Evolutionary conservation across 2,797 vertebrate species (phyloP).

Genomic region (Odontamblyopus rebecca): DNA sequence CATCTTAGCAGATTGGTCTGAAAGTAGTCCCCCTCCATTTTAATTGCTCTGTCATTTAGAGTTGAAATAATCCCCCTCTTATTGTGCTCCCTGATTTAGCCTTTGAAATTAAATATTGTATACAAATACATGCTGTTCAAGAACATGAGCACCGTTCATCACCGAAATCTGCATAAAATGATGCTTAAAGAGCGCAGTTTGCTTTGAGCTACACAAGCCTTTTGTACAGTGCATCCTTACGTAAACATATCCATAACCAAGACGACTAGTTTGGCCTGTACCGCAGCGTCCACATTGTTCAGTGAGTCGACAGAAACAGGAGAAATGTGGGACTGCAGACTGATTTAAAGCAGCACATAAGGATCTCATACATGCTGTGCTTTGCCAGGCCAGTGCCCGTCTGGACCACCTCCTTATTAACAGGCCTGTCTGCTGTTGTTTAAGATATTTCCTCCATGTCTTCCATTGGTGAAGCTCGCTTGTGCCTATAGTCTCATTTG

Average conservation of each 20-base stretch:
- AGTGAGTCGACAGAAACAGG: slow-evolving; percentile 60
- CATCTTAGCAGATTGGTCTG: slow-evolving; percentile 82
- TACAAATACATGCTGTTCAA: slow-evolving; percentile 76
- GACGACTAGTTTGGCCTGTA: slow-evolving; percentile 68
- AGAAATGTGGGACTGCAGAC: slow-evolving; percentile 64
- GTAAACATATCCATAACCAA: slow-evolving; percentile 77
- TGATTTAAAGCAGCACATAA: slow-evolving; percentile 63
- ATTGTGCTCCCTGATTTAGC: slow-evolving; percentile 72
- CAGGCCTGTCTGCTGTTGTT: slow-evolving; percentile 23
- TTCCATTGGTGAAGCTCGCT: slow-evolving; percentile 37
- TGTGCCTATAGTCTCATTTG: slow-evolving; percentile 64
- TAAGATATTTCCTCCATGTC: slow-evolving; percentile 23
- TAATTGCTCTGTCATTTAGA: slow-evolving; percentile 85
- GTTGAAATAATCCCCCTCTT: slow-evolving; percentile 70
- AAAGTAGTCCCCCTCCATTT: slow-evolving; percentile 79
- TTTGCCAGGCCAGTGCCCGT: slow-evolving; percentile 42
- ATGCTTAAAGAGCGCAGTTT: slow-evolving; percentile 71
- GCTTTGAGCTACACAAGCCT: slow-evolving; percentile 66
- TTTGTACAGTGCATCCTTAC: slow-evolving; percentile 62
- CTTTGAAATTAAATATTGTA: slow-evolving; percentile 81
- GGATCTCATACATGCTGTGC: slow-evolving; percentile 34
- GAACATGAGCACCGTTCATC: slow-evolving; percentile 69
- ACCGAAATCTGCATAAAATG: slow-evolving; percentile 75
- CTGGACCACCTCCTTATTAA: slow-evolving; percentile 56
- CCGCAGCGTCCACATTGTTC: slow-evolving; percentile 64